phyloP scores from a whole-genome alignment of 2,797 vertebrate species.

The Acanthiza pusilla region DNA sequence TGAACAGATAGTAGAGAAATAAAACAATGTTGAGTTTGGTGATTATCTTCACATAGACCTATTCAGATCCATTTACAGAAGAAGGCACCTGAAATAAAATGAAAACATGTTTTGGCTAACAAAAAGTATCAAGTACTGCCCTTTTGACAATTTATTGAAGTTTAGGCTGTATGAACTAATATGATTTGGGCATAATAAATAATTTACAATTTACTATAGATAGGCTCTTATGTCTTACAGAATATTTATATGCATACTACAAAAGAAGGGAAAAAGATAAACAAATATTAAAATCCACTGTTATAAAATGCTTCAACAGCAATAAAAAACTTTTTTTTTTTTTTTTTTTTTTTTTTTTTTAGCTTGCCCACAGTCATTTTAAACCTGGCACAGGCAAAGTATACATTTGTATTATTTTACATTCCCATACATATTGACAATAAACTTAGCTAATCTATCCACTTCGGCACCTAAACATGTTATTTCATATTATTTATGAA shows the following conservation, averaged over 20 bases:
- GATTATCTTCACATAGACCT: background rate
- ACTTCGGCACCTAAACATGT: background rate
- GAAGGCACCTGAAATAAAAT: background rate
- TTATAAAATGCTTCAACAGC: background rate
- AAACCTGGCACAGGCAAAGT: background rate
- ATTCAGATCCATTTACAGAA: background rate
- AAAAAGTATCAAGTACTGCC: background rate
- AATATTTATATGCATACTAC: background rate
- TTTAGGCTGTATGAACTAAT: background rate
- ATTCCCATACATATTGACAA: background rate
- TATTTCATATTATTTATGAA: background rate
- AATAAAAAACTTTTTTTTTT: background rate
- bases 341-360: background rate
- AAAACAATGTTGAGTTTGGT: background rate
- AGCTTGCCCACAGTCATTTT: background rate
- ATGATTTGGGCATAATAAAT: background rate
- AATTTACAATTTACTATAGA: background rate
- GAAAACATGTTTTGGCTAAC: background rate
- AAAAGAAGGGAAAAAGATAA: background rate
- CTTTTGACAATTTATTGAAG: background rate
- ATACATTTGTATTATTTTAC: background rate
- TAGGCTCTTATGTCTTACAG: background rate
- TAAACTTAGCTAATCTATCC: background rate
- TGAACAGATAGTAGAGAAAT: background rate
- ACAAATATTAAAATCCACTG: background rate